Conservation (phyloP, 2,113 vertebrate genomes). For the Hyperoodon ampullatus region DNA sequence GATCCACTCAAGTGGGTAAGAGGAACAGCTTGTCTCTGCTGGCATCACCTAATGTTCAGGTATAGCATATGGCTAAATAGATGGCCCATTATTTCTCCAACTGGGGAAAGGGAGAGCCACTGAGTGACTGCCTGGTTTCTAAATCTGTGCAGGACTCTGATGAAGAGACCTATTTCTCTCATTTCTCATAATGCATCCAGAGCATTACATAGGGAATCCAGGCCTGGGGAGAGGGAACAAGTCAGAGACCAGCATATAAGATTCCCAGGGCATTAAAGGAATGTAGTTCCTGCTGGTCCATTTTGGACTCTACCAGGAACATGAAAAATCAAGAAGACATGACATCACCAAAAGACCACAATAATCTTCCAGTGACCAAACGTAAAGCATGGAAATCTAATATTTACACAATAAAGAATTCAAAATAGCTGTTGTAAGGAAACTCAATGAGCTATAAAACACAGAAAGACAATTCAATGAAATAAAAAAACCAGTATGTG, state of each 20-base stretch:
- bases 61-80: background rate
- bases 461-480: background rate
- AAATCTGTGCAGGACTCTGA: background rate
- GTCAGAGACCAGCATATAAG: background rate
- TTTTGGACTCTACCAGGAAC: background rate
- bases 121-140: background rate
- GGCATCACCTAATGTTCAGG: background rate
- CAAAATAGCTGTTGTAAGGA: background rate
- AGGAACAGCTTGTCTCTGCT: background rate
- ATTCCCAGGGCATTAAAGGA: background rate
- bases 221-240: background rate
- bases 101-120: background rate
- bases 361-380: background rate
- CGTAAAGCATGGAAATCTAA: background rate
- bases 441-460: background rate
- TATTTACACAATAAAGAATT: background rate
- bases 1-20: background rate
- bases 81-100: background rate
- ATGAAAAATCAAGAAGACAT: background rate
- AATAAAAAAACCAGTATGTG: fast-evolving
- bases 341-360: background rate
- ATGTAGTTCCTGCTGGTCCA: background rate
- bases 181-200: background rate
- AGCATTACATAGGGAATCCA: background rate
- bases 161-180: background rate